Percentiles rank a stretch among this genome's conserved stretches.
These are phyloP conservation scores for Rhizomys pruinosus DNA, from an alignment of 2,113 vertebrate genomes.

Conservation along the genomic window DNA sequence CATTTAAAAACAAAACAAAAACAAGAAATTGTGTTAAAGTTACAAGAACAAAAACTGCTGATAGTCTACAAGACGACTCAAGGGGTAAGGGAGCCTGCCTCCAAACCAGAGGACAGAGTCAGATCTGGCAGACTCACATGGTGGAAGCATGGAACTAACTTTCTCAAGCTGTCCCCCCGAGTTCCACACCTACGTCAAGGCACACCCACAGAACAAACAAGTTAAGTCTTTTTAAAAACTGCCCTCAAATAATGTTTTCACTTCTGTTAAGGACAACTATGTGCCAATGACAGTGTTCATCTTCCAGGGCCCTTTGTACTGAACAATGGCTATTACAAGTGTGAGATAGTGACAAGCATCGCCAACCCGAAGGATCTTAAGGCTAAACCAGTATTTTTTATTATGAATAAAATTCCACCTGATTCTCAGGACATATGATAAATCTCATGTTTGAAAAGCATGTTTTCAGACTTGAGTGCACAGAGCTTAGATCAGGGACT, in stretches of 20 bases:
- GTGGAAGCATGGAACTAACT: not conserved
- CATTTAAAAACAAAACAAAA: not conserved
- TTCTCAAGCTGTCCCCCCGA: not conserved
- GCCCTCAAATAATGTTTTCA: not conserved
- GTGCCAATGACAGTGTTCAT: not conserved
- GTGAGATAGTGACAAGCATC: not conserved
- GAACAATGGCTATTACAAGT: not conserved
- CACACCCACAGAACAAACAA: not conserved
- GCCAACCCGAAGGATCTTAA: not conserved
- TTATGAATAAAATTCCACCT: slow-evolving; percentile 11
- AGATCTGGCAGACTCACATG: not conserved
- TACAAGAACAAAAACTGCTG: slow-evolving; percentile 33
- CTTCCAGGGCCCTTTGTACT: not conserved
- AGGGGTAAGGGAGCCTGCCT: not conserved
- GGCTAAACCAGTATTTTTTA: not conserved
- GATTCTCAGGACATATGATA: slow-evolving; percentile 3
- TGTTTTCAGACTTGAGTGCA: too few species aligned
- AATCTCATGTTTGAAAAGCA: not conserved
- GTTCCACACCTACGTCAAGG: too few species aligned
- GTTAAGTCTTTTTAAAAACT: not conserved
- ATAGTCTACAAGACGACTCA: too few species aligned
- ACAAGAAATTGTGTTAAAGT: not conserved
- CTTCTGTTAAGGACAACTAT: not conserved
- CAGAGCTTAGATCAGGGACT: too few species aligned
- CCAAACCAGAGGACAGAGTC: too few species aligned